Percentiles rank a stretch among this genome's conserved stretches.
phyloP scores from a whole-genome alignment of 2,797 vertebrate species.

The Picus viridis region DNA sequence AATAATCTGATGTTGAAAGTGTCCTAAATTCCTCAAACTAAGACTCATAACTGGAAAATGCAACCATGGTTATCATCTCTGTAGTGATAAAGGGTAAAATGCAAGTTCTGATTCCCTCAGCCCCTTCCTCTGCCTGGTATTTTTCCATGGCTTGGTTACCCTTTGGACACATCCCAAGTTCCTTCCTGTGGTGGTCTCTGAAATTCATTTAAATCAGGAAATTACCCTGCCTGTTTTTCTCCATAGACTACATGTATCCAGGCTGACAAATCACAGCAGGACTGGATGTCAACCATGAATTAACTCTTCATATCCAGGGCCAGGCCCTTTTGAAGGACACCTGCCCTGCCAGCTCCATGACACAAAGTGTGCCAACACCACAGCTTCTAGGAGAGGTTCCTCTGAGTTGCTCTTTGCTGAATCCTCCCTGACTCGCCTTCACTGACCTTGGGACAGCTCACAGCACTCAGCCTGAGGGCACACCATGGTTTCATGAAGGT shows the following conservation, averaged over 20 bases:
- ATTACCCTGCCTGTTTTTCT: slow-evolving; percentile 71
- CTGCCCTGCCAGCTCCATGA: not conserved
- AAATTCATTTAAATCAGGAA: slow-evolving; percentile 71
- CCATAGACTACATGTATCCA: slow-evolving; percentile 35
- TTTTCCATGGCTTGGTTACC: slow-evolving; percentile 67
- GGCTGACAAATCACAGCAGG: slow-evolving; percentile 53
- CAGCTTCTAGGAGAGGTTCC: not conserved
- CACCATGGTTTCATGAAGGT: not conserved
- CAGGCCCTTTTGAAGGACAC: not conserved
- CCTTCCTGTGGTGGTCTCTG: slow-evolving; percentile 72
- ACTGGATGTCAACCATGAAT: slow-evolving; percentile 30
- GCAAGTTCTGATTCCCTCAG: not conserved
- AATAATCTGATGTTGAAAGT: not conserved
- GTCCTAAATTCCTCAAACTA: not conserved
- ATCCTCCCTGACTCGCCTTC: not conserved
- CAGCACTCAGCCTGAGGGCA: not conserved
- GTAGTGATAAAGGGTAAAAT: not conserved
- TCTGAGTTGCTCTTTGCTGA: not conserved
- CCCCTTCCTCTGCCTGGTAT: slow-evolving; percentile 60
- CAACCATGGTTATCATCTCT: not conserved
- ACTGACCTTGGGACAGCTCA: not conserved
- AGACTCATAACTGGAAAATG: not conserved
- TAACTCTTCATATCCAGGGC: slow-evolving; percentile 29
- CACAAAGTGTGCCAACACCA: not conserved
- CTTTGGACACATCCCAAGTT: slow-evolving; percentile 64